Evolutionary conservation across 1,140 invertebrate species (phyloP).

Genomic region (Drosophila kohkoa): DNA sequence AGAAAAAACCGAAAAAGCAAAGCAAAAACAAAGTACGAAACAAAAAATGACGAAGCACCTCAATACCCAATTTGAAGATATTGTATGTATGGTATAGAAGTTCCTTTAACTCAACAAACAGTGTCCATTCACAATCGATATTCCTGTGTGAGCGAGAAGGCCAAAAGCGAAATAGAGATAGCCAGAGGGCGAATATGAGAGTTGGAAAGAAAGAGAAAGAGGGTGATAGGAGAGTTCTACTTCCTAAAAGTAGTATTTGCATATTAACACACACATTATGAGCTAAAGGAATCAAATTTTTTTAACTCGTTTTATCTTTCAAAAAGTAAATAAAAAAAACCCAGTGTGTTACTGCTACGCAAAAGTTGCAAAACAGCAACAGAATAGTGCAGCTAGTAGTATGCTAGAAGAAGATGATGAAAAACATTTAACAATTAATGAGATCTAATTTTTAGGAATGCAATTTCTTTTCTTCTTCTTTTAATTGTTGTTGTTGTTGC

Average conservation of each 20-base stretch:
- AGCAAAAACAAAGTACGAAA: neutral
- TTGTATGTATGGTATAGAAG: conserved; percentile 35
- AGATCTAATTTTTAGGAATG: neutral
- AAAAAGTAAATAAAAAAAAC: neutral
- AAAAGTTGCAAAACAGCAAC: neutral
- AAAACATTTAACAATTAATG: too few relatives aligned
- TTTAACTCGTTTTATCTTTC: conserved; percentile 14
- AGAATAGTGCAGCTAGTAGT: neutral
- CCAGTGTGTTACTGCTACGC: neutral
- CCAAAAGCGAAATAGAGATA: neutral
- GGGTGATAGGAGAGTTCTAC: neutral
- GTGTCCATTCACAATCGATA: conserved; percentile 20
- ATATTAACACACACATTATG: neutral
- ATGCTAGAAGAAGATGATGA: too few relatives aligned
- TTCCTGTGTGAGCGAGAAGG: conserved; percentile 5
- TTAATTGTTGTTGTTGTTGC: neutral
- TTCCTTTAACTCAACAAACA: conserved; percentile 29
- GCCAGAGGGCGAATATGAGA: neutral
- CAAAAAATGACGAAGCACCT: neutral
- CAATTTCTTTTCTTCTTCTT: neutral
- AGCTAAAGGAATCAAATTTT: conserved; percentile 16
- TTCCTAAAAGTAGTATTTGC: neutral
- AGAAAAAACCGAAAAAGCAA: neutral
- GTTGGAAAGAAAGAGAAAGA: neutral
- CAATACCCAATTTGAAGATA: conserved; percentile 15